Evolutionary conservation across 2,888 invertebrate species (phyloP).

Genomic region (Caenorhabditis becei): DNA sequence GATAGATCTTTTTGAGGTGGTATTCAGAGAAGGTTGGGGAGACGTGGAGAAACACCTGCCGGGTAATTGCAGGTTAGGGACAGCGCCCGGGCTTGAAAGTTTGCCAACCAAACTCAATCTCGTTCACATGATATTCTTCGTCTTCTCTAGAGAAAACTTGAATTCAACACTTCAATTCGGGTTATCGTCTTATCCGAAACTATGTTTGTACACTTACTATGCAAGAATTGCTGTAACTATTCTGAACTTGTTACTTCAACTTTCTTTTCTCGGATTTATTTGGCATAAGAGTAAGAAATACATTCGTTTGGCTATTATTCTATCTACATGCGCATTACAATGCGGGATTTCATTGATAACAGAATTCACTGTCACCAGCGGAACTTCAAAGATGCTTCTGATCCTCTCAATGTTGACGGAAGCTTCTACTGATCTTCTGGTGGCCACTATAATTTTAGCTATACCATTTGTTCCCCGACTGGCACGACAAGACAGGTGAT

Average conservation of each 20-base stretch:
- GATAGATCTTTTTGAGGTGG: too few species aligned
- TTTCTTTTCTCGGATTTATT: not conserved
- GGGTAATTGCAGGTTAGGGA: not conserved
- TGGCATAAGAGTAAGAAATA: conserved; percentile 1
- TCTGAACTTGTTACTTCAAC: not conserved
- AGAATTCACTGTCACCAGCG: not conserved
- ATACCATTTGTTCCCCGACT: not conserved
- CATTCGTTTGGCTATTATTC: not conserved
- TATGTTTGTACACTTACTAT: not conserved
- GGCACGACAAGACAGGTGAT: not conserved
- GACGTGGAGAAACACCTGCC: not conserved
- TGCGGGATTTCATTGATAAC: not conserved
- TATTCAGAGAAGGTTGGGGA: not conserved
- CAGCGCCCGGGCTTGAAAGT: not conserved
- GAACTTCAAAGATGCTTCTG: not conserved
- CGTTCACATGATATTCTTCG: conserved; percentile 4
- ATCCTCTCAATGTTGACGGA: conserved; percentile 13
- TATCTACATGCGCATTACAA: conserved; percentile 12
- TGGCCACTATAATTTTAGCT: not conserved
- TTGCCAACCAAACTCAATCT: not conserved
- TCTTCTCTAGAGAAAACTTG: not conserved
- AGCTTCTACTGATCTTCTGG: conserved; percentile 7
- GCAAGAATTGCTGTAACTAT: not conserved
- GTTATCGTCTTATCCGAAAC: not conserved
- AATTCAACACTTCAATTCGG: not conserved